A percentile compares a stretch with the other conserved stretches of the same genome.
These are phyloP conservation scores for Parochlus steinenii DNA, from an alignment of 2,888 invertebrate species.

Conservation along the genomic window DNA sequence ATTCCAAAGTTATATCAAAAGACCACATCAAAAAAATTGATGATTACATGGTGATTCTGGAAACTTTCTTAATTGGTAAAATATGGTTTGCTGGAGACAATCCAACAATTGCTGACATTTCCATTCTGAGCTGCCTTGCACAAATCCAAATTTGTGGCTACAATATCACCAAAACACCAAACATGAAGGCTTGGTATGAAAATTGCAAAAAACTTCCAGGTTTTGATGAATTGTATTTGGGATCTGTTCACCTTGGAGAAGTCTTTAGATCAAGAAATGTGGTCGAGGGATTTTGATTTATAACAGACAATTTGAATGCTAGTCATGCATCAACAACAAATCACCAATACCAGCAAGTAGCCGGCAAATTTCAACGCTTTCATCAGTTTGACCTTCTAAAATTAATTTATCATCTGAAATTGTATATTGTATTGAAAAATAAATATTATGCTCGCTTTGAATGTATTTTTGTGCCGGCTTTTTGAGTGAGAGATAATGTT, in stretches of 20 bases:
- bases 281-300: too few relatives aligned
- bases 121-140: slow-evolving; percentile 27
- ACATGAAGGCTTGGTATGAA: slow-evolving; percentile 33
- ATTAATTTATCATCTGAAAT: too few relatives aligned
- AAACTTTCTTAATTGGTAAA: slow-evolving; percentile 22
- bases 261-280: too few relatives aligned
- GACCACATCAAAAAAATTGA: slow-evolving; percentile 36
- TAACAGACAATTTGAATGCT: too few relatives aligned
- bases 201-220: slow-evolving; percentile 40
- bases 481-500: too few relatives aligned
- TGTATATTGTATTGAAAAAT: too few relatives aligned
- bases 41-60: slow-evolving; percentile 38
- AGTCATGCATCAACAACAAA: too few relatives aligned
- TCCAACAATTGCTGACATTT: slow-evolving; percentile 30
- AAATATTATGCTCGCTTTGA: too few relatives aligned
- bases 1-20: slow-evolving; percentile 38
- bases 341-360: too few relatives aligned
- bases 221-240: slow-evolving; percentile 39
- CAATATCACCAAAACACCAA: slow-evolving; percentile 13
- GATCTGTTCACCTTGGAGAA: slow-evolving; percentile 33
- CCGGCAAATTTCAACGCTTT: too few relatives aligned
- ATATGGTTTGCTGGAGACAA: slow-evolving; percentile 29
- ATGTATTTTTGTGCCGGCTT: too few relatives aligned
- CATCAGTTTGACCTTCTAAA: too few relatives aligned
- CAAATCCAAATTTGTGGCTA: slow-evolving; percentile 23